Evolutionary conservation across 2,113 vertebrate genomes (phyloP), one percentile per base, ranked within the genome.

Genomic region (Bufo bufo): DNA sequence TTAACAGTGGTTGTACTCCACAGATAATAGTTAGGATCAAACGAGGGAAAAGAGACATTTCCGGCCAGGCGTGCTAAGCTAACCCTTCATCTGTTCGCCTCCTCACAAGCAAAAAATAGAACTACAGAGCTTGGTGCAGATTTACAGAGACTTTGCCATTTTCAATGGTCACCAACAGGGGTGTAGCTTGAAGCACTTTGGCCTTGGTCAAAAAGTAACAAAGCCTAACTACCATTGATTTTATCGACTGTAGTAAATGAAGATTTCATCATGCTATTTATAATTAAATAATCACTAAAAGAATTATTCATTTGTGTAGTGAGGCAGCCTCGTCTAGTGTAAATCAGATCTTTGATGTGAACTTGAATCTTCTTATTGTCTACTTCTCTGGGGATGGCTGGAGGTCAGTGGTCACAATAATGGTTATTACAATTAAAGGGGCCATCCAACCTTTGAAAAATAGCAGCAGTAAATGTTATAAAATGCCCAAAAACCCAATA

Each of bases 11-110:
- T 77, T 14, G 6, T 52, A 10, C 23, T 16, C 52, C 54, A 19
- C 47, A 33, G 74, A 86, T 78, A 79, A 3, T 13, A 65, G 47
- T 49, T 45, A n/a, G 47, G 13, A 66, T 78, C 77, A 66, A 52
- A 78, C 59, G 17, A 12, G 20, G 13, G n/a, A 63, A 86, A 47
- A 78, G 47, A 65, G 85, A 65, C 71, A 50, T 79, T 33, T 54
- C 8, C n/a, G 58, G 58, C 47, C 56, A 61, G 7, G 56, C 9
- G n/a, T 56, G 82, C 14, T 43, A 84, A 84, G 82, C 14, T 43
- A 84, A 84, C 20, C 65, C 50, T 65, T 49, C 43, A 65, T 65
- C 17, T 66, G 19, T 33, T 83, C 47, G 69, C n/a, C n/a, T 33
- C 45, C 17, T 63, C 4, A 61, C 20, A 5, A 1, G 3, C 10